Conservation (phyloP, 2,113 vertebrate species). For the Columba janthina region DNA sequence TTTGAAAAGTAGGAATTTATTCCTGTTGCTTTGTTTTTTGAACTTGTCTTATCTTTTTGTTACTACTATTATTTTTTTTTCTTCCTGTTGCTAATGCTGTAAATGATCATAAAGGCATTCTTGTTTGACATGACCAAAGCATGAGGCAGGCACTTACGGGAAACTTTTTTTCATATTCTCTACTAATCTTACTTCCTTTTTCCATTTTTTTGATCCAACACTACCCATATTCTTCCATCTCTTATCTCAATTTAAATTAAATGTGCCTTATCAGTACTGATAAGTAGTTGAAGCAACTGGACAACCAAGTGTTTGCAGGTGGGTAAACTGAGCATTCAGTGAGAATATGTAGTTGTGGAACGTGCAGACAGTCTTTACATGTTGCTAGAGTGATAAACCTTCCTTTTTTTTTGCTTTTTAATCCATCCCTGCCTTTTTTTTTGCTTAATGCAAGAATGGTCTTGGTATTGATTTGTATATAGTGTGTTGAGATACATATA, state of each 20-base stretch:
- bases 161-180: neutral
- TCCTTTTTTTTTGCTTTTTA: neutral
- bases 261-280: neutral
- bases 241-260: neutral
- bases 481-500: neutral
- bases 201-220: neutral
- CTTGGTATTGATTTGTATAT: neutral
- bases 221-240: neutral
- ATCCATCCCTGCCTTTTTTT: no score
- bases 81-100: neutral
- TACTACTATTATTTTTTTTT: no score
- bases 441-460: neutral
- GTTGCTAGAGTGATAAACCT: neutral
- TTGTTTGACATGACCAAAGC: neutral
- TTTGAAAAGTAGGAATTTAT: neutral
- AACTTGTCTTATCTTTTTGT: neutral
- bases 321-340: neutral
- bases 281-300: neutral
- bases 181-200: neutral
- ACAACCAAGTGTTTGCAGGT: neutral
- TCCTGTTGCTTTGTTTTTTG: neutral
- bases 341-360: neutral
- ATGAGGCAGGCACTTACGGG: neutral
- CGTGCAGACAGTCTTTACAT: neutral
- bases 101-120: neutral